phyloP scores from a whole-genome alignment of 2,797 vertebrate species.

The Poeciliopsis turneri region DNA sequence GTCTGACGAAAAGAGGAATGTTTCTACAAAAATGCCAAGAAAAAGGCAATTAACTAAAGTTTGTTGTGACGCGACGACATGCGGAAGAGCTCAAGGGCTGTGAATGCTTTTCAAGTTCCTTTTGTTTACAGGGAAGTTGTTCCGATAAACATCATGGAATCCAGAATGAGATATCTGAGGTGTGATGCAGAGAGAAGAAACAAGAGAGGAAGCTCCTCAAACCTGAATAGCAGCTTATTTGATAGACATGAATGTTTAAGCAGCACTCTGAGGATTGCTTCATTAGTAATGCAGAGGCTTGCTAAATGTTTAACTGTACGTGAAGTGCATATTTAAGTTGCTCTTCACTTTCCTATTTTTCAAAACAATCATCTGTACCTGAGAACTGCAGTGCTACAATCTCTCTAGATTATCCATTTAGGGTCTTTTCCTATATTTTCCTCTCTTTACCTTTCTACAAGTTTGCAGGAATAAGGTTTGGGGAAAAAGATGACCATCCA shows the following conservation, averaged over 20 bases:
- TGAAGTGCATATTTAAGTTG: neutral
- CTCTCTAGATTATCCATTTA: neutral
- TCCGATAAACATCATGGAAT: neutral
- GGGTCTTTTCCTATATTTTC: neutral
- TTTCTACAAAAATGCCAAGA: neutral
- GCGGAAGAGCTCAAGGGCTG: neutral
- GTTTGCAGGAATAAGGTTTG: neutral
- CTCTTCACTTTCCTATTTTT: neutral
- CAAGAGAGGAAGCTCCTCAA: neutral
- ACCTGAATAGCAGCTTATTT: neutral
- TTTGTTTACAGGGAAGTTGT: neutral
- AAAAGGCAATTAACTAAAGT: neutral
- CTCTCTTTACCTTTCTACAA: neutral
- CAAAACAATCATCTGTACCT: neutral
- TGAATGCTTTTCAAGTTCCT: neutral
- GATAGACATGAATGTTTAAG: neutral
- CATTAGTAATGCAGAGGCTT: neutral
- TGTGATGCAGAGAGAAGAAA: neutral
- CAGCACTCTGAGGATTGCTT: neutral
- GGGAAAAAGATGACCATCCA: neutral
- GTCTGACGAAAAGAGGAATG: neutral
- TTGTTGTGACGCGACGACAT: neutral
- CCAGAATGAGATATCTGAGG: neutral
- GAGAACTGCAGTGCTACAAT: neutral
- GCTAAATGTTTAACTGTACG: neutral